These are phyloP conservation scores for Bufotes viridis DNA, from an alignment of 2,797 vertebrate genomes.

Conservation along the genomic window DNA sequence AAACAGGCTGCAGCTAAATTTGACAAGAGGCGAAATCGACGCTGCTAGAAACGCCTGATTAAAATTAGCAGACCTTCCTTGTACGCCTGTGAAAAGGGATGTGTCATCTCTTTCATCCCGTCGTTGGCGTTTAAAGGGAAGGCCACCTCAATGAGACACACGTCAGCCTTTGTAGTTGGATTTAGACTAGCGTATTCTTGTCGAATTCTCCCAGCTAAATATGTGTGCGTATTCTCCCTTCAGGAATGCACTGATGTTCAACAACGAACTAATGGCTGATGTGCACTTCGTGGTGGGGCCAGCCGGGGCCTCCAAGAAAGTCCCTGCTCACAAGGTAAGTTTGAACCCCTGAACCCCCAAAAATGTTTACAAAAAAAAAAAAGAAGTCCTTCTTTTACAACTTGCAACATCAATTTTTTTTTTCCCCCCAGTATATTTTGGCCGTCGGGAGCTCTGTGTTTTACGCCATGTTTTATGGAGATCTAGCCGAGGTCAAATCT, in stretches of 20 bases:
- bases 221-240: constrained; percentile 37
- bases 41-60: background rate
- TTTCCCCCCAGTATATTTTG: constrained; percentile 87
- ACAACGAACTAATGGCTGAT: constrained; percentile 99
- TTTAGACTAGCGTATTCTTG: background rate
- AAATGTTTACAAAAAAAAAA: background rate
- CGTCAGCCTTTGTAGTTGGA: constrained; percentile 21
- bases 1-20: constrained; percentile 12
- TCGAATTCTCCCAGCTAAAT: background rate
- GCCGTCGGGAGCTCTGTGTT: constrained; percentile 98
- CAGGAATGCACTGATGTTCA: constrained; percentile 98
- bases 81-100: constrained; percentile 20
- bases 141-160: constrained; percentile 10
- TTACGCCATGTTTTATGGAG: constrained; percentile 98
- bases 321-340: constrained; percentile 96
- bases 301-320: constrained; percentile 81
- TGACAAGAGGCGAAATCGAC: background rate
- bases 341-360: constrained; percentile 19
- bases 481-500: constrained; percentile 92
- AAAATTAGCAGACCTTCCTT: constrained; percentile 24
- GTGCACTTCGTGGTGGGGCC: constrained; percentile 95
- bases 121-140: constrained; percentile 17
- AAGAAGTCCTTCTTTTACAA: too few species aligned
- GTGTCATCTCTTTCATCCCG: constrained; percentile 18
- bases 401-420: background rate